phyloP scores from a whole-genome alignment of 1,140 invertebrate species.

The Telenomus remus region DNA sequence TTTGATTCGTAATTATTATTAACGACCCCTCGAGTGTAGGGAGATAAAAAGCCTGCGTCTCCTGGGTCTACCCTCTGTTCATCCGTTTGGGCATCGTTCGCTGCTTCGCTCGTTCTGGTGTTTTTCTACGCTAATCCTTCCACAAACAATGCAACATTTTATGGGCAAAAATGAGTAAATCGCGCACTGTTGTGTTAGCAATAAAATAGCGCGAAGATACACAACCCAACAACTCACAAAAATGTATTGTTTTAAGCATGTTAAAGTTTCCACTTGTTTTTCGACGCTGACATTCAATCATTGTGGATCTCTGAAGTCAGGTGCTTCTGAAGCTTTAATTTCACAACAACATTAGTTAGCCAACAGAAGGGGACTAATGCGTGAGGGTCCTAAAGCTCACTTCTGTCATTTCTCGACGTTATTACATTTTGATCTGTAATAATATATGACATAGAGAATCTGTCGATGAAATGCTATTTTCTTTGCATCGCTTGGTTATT shows the following conservation, averaged over 20 bases:
- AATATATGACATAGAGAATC: conserved; percentile 30
- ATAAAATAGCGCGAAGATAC: too few relatives aligned
- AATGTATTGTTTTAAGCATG: too few relatives aligned
- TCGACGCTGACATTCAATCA: too few relatives aligned
- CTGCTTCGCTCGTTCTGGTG: too few relatives aligned
- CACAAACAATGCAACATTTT: too few relatives aligned
- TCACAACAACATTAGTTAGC: neutral
- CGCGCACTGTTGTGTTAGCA: too few relatives aligned
- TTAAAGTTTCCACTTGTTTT: too few relatives aligned
- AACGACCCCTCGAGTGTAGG: conserved; percentile 57
- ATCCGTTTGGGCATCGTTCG: neutral
- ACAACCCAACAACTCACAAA: too few relatives aligned
- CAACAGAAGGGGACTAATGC: neutral
- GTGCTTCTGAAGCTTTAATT: neutral
- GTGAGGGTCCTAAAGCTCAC: neutral
- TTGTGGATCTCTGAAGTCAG: neutral
- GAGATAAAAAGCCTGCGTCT: conserved; percentile 10
- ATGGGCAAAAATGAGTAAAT: too few relatives aligned
- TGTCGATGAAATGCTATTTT: conserved; percentile 31
- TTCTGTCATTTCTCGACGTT: conserved; percentile 29
- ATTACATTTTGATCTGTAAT: conserved; percentile 31
- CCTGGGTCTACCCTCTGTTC: conserved; percentile 9
- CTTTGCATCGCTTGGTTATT: conserved; percentile 30
- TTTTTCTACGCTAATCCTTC: too few relatives aligned
- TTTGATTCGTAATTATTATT: conserved; percentile 74